Evolutionary conservation across 1,140 invertebrate genomes (phyloP).

Genomic region (Psix sp.): DNA sequence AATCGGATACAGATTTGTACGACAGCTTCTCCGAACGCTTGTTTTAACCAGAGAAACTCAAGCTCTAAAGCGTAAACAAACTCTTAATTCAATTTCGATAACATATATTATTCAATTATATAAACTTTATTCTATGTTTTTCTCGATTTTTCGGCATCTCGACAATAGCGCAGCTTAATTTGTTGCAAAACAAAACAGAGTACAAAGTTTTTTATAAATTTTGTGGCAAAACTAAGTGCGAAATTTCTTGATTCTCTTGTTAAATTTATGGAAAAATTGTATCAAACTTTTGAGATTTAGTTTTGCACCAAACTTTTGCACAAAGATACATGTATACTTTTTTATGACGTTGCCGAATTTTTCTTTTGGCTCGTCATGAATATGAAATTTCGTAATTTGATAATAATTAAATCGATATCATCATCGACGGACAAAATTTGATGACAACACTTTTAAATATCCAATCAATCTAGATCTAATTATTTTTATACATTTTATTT

Average conservation of each 20-base stretch:
- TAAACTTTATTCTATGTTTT: constrained; percentile 74
- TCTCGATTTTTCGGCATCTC: constrained; percentile 32
- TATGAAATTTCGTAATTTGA: too few species aligned
- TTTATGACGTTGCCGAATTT: too few species aligned
- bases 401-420: too few species aligned
- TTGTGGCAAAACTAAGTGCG: constrained; percentile 8
- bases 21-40: constrained; percentile 51
- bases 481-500: too few species aligned
- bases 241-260: constrained; percentile 13
- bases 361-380: too few species aligned
- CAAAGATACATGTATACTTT: too few species aligned
- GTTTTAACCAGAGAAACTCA: constrained; percentile 70
- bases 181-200: constrained; percentile 13
- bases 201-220: constrained; percentile 16
- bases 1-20: constrained; percentile 56
- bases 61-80: constrained; percentile 75
- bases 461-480: too few species aligned
- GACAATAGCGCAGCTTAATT: constrained; percentile 15
- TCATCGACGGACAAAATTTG: too few species aligned
- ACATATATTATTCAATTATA: constrained; percentile 74
- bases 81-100: constrained; percentile 70
- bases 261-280: too few species aligned
- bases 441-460: too few species aligned
- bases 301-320: too few species aligned
- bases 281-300: too few species aligned